phyloP scores from a whole-genome alignment of 2,113 vertebrate species.

The Pomatostomus ruficeps region DNA sequence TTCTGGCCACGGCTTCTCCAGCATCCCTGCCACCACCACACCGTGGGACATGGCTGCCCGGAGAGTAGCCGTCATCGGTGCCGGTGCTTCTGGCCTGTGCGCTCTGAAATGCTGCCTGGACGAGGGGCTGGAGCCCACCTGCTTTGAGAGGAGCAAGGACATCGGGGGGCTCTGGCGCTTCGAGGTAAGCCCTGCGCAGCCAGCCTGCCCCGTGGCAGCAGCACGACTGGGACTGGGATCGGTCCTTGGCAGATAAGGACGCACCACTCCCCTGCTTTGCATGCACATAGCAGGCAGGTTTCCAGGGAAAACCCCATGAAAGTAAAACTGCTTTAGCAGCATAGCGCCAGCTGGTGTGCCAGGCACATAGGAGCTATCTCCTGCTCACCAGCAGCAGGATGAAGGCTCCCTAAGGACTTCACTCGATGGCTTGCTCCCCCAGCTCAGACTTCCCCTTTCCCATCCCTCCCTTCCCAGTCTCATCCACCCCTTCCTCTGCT shows the following conservation, averaged over 20 bases:
- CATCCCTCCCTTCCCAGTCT: not conserved
- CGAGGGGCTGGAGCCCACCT: slow-evolving; percentile 31
- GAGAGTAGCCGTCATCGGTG: not conserved
- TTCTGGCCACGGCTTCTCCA: not conserved
- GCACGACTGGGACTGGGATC: fast-evolving
- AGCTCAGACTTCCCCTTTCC: not conserved
- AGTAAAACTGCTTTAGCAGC: not conserved
- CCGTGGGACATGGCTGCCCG: not conserved
- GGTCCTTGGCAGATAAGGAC: fast-evolving
- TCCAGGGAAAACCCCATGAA: not conserved
- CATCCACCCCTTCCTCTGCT: not conserved
- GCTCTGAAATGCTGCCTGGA: slow-evolving; percentile 57
- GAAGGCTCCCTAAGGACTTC: not conserved
- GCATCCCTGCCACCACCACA: not conserved
- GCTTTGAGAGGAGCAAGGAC: slow-evolving; percentile 28
- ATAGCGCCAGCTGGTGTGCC: not conserved
- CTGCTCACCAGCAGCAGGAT: not conserved
- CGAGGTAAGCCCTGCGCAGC: not conserved
- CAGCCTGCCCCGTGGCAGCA: not conserved
- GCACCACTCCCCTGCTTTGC: not conserved
- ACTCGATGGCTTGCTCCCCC: not conserved
- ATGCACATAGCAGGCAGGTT: fast-evolving
- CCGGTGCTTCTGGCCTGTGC: not conserved
- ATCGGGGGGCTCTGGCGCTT: slow-evolving; percentile 44
- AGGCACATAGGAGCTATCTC: not conserved